Evolutionary conservation across 2,113 vertebrate genomes (phyloP), one percentile per base, ranked within the genome.

Genomic region (Notiomystis cincta): DNA sequence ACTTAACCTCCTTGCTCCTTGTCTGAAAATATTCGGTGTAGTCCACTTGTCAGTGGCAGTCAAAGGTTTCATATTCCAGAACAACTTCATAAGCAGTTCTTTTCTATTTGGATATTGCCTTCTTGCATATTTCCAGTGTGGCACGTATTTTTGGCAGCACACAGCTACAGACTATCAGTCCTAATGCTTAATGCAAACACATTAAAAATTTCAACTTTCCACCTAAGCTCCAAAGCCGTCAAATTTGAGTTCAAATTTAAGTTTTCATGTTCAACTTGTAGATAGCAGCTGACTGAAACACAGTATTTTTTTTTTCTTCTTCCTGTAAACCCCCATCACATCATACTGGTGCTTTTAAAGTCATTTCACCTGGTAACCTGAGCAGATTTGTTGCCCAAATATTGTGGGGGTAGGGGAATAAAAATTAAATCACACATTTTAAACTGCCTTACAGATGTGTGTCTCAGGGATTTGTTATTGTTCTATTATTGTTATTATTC

Each of bases 1-100:
- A 96, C 79, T 97, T 98, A 96, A 98, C 97, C 97, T 73, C 33
- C 75, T 78, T 97, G 90, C 89, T 97, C 95, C 82, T 95, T 82
- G 57, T 79, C 92, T 91, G 93, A 96, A 94, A 96, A 95, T 81
- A 94, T 56, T 94, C 86, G 28, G 31, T 16, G 30, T 58, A 69
- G 77, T 88, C 81, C 58, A 67, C 82, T 97, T 95, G 73, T 66
- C 69, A 35, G 50, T 64, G 60, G 94, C 58, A 91, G 72, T 94
- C 75, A 88, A 89, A 45, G 44, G 82, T 95, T 97, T 98, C 58
- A 62, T 94, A 91, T 94, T 91, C 75, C 82, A 82, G 71, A 75
- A 64, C 1, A 38, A 85, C 82, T 89, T 86, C 67, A 48, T 85
- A 89, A 89, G 35, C 23, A 23, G 56, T 48, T 77, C 40, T 83